Base-by-base conservation (phyloP, 2,888 invertebrate species). In the Dicyrtomina minuta region DNA sequence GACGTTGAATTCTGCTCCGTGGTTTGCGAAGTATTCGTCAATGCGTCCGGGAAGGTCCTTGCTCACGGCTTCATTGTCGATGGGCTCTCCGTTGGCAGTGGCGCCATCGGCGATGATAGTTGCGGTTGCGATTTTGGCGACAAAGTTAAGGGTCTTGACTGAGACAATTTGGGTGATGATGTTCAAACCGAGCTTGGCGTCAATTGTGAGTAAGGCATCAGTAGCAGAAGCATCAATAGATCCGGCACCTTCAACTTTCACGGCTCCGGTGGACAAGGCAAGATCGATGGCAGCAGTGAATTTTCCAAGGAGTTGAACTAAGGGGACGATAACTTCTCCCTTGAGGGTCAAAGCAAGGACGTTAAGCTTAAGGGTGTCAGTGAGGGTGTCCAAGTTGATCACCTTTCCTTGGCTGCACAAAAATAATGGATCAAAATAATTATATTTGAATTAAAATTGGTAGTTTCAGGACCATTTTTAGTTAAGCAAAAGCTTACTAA, bases 31-130 rank as follows among this genome's bases (percentile, higher is more conserved):
- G 27, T 33, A 6, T 33, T 26, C 27, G 20, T 26, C 59, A 33
- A 58, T 15, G 59, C 10, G 5, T 6, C 49, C 39, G 4, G 59
- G 39, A n/a, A 58, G 15, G n/a, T 58, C 59, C 33, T 33, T 26
- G 59, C 59, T 27, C 27, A 33, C n/a, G n/a, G 59, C 20, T 15
- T 15, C 59, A n/a, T 39, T 27, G 59, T 58, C 59, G n/a, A 58
- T 20, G 39, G 33, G 59, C n/a, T 26, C n/a, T 33, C 59, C 59
- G 59, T 58, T 39, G 27, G 33, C 59, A 33, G 15, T 26, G 59
- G 26, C 59, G n/a, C n/a, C n/a, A n/a, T n/a, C n/a, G n/a, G n/a
- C n/a, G n/a, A n/a, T n/a, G n/a, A n/a, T n/a, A n/a, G n/a, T n/a
- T n/a, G n/a, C n/a, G n/a, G n/a, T n/a, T n/a, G n/a, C n/a, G n/a